phyloP scores from a whole-genome alignment of 2,888 invertebrate species.

The Drosophila kambysellisi region DNA sequence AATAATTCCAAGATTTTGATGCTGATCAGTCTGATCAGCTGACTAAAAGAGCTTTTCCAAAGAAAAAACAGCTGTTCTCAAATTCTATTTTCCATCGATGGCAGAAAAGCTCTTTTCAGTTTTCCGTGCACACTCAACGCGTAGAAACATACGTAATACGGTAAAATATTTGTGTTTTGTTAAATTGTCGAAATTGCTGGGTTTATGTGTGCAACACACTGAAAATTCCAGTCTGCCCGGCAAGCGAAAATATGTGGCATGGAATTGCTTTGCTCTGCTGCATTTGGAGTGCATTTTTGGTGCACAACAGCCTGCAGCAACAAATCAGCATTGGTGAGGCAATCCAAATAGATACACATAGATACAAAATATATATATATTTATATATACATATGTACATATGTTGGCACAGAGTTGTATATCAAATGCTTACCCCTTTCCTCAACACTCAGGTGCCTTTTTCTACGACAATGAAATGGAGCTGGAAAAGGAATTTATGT shows the following conservation, averaged over 20 bases:
- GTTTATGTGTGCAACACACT: constrained; percentile 20
- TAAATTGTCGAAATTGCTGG: constrained; percentile 24
- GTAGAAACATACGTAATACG: constrained; percentile 30
- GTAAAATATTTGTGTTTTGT: constrained; percentile 40
- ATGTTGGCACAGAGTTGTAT: background rate
- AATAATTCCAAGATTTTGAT: background rate
- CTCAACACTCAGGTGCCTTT: constrained; percentile 82
- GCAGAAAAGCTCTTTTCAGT: constrained; percentile 52
- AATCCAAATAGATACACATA: background rate
- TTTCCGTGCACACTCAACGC: background rate
- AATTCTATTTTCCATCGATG: constrained; percentile 10
- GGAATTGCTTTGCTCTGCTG: constrained; percentile 51
- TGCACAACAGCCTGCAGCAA: constrained; percentile 58
- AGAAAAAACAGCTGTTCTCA: constrained; percentile 9
- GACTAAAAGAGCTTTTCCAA: constrained; percentile 31
- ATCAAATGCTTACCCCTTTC: background rate
- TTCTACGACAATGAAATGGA: constrained; percentile 87
- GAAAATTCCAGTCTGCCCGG: constrained; percentile 39
- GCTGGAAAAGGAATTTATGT: constrained; percentile 87
- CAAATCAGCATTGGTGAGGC: constrained; percentile 77
- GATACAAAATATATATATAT: background rate
- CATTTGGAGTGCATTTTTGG: constrained; percentile 62
- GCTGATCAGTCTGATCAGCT: background rate
- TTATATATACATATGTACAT: background rate
- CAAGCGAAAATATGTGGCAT: constrained; percentile 54